Conservation (phyloP, 2,888 invertebrate genomes). For the Cynaeus angustus region DNA sequence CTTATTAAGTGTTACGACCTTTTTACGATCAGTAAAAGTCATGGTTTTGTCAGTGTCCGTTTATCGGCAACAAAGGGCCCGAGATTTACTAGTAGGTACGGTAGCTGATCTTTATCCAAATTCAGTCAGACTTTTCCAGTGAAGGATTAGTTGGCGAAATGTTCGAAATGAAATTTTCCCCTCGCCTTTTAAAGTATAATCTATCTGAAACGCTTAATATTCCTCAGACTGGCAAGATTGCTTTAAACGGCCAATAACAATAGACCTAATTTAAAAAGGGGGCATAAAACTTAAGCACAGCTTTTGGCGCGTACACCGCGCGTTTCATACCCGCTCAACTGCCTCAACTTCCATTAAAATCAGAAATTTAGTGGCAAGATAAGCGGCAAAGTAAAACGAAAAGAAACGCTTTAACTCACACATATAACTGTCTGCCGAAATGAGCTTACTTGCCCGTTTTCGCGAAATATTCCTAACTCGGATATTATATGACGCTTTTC, state of each 20-base stretch:
- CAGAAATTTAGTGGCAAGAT: constrained; percentile 76
- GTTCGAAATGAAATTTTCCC: constrained; percentile 63
- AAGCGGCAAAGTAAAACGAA: constrained; percentile 72
- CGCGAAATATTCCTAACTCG: constrained; percentile 67
- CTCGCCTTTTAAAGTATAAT: constrained; percentile 62
- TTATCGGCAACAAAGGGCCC: constrained; percentile 51
- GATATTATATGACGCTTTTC: constrained; percentile 66
- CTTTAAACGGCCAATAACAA: constrained; percentile 70
- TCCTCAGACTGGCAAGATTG: constrained; percentile 68
- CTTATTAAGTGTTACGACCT: constrained; percentile 76
- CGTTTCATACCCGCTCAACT: constrained; percentile 67
- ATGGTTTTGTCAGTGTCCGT: constrained; percentile 64
- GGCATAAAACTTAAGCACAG: constrained; percentile 68
- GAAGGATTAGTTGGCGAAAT: constrained; percentile 48
- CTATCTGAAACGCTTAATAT: constrained; percentile 67
- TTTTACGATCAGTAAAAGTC: constrained; percentile 76
- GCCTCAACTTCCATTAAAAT: constrained; percentile 75
- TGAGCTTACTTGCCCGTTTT: constrained; percentile 69
- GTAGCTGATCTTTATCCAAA: not conserved
- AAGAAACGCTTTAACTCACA: constrained; percentile 71
- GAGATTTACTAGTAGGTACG: not conserved
- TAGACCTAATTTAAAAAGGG: constrained; percentile 71
- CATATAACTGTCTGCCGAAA: constrained; percentile 70
- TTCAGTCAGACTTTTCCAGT: constrained; percentile 7
- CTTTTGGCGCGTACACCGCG: constrained; percentile 65